Percentiles rank a stretch among this genome's conserved stretches.
Conservation (phyloP, 2,888 invertebrate genomes). For the Dioctria rufipes region DNA sequence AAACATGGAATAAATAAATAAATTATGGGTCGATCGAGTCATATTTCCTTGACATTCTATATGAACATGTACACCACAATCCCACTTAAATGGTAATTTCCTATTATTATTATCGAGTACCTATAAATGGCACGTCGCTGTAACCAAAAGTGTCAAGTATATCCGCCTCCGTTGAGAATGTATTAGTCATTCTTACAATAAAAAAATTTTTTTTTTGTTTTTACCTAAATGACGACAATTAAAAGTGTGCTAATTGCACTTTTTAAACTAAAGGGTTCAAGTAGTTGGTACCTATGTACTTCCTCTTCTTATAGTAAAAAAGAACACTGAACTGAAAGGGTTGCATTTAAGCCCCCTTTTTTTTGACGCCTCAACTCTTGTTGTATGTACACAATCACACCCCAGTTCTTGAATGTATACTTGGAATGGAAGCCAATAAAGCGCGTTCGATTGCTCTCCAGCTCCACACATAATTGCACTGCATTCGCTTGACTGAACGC, state of each 20-base stretch:
- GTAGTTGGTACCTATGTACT: too few relatives aligned
- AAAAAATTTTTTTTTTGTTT: too few relatives aligned
- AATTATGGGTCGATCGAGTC: too few relatives aligned
- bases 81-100: too few relatives aligned
- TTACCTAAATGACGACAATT: conserved; percentile 14
- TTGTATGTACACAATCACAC: conserved; percentile 6
- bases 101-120: too few relatives aligned
- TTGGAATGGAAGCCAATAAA: conserved; percentile 38
- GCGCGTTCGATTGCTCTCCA: conserved; percentile 32
- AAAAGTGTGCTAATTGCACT: conserved; percentile 12
- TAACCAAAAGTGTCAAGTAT: too few relatives aligned
- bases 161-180: too few relatives aligned
- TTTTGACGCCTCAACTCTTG: conserved; percentile 1
- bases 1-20: too few relatives aligned
- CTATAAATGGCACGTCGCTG: too few relatives aligned
- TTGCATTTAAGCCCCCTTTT: not conserved
- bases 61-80: too few relatives aligned
- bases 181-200: too few relatives aligned
- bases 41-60: too few relatives aligned
- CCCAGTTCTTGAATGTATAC: not conserved
- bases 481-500: conserved; percentile 32
- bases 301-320: not conserved
- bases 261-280: not conserved
- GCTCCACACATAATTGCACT: conserved; percentile 25
- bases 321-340: not conserved